Evolutionary conservation across 2,113 vertebrate species (phyloP), one percentile per base, ranked within the genome.

Genomic region (Sceloporus undulatus): DNA sequence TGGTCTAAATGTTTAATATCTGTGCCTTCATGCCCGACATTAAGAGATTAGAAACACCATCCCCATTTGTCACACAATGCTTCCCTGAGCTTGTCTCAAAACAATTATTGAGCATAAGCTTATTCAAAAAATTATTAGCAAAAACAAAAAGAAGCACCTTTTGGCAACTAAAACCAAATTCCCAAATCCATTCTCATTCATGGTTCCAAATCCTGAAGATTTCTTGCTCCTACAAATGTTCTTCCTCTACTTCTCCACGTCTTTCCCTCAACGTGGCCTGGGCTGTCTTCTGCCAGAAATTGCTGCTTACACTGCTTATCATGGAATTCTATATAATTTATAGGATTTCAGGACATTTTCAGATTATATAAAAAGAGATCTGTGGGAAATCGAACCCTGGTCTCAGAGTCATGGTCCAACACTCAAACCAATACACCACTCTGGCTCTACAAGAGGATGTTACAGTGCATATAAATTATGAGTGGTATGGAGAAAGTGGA

Each of bases 1-100:
- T 18, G 42, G 88, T 82, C 78, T 93, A 90, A 91, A 93, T 68
- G 87, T 94, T 95, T 94, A 91, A 94, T 90, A 85, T 82, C 88
- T 82, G 23, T 62, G 85, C 83, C 84, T 93, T 75, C 90, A 92
- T 59, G 88, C 88, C 0, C 89, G 94, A 91, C 87, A 79, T 87
- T 88, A 92, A 87, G 62, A 90, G 93, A 95, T 94, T 93, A 95
- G 93, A 25, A 76, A 38, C 89, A 88, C 89, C 54, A 75, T 91
- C 91, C 87, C 89, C 73, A 74, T 68, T 9, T 70, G 48, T 91
- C 77, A 76, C 0, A 1, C 84, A 86, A 89, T 85, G 85, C 90
- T 9, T 90, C 93, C 88, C 75, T 34, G n/a, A 91, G 91, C 91
- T 92, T 87, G 82, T 87, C 88, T 81, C 5, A 52, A 92, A 93